A percentile compares a stretch with the other conserved stretches of the same genome.
Conservation (phyloP, 2,797 vertebrate species). For the Halcyon leucocephala region DNA sequence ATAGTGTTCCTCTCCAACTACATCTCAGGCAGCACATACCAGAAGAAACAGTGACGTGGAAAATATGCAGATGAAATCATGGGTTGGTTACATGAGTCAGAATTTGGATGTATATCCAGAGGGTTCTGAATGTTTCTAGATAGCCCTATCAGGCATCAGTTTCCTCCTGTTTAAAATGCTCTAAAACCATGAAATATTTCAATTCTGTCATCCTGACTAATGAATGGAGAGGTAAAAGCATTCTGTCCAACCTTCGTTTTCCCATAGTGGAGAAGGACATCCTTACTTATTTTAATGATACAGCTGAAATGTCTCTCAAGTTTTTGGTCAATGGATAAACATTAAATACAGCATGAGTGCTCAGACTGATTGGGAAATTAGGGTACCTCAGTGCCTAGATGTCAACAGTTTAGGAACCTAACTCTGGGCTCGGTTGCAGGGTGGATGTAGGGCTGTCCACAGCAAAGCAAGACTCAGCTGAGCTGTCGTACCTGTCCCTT, state of each 20-base stretch:
- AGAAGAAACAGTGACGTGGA: not conserved
- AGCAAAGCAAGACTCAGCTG: not conserved
- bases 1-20: not conserved
- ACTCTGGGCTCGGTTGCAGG: not conserved
- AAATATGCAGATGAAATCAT: not conserved
- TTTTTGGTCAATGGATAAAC: not conserved
- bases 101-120: not conserved
- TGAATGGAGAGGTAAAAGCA: not conserved
- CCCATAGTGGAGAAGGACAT: not conserved
- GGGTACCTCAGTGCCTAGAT: not conserved
- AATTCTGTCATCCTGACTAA: not conserved
- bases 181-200: not conserved
- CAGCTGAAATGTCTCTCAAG: not conserved
- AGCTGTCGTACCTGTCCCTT: not conserved
- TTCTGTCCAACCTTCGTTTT: not conserved
- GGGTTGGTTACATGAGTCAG: not conserved
- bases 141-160: not conserved
- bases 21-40: not conserved
- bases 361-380: not conserved
- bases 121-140: not conserved
- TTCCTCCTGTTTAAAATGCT: not conserved
- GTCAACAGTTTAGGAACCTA: not conserved
- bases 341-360: accelerated
- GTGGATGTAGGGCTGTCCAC: not conserved
- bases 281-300: not conserved